Conservation (phyloP, 2,888 invertebrate genomes). For the Agonum fuliginosum region DNA sequence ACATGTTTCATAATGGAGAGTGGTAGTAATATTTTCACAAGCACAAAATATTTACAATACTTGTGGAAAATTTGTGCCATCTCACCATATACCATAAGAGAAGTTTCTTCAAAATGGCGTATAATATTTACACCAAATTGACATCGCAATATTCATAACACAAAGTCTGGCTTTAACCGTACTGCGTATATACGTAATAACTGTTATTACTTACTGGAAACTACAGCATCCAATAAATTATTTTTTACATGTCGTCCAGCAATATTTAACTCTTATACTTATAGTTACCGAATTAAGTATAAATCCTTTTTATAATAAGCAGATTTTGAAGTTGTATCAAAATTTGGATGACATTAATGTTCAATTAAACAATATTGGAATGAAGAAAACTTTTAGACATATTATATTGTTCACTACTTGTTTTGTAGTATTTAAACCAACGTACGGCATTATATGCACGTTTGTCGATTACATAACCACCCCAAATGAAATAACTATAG, state of each 20-base stretch:
- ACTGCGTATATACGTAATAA: not conserved
- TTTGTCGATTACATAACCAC: not conserved
- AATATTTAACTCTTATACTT: not conserved
- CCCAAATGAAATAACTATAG: slow-evolving; percentile 5
- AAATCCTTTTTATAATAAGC: not conserved
- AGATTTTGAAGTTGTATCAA: not conserved
- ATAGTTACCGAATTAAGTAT: not conserved
- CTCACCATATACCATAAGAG: not conserved
- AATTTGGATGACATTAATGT: not conserved
- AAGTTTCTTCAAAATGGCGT: not conserved
- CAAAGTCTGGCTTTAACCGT: not conserved
- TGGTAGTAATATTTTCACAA: not conserved
- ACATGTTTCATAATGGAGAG: too few relatives aligned
- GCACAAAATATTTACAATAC: not conserved
- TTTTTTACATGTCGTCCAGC: not conserved
- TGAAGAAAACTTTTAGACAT: not conserved
- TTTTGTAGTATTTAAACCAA: not conserved
- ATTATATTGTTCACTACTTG: not conserved
- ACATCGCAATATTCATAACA: not conserved
- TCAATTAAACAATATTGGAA: not conserved
- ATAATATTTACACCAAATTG: not conserved
- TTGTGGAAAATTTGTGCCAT: not conserved
- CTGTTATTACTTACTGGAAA: not conserved
- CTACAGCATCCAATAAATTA: not conserved
- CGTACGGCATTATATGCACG: not conserved